These are phyloP conservation scores for Acanthis flammea DNA, from an alignment of 2,797 vertebrate species.

Conservation along the genomic window DNA sequence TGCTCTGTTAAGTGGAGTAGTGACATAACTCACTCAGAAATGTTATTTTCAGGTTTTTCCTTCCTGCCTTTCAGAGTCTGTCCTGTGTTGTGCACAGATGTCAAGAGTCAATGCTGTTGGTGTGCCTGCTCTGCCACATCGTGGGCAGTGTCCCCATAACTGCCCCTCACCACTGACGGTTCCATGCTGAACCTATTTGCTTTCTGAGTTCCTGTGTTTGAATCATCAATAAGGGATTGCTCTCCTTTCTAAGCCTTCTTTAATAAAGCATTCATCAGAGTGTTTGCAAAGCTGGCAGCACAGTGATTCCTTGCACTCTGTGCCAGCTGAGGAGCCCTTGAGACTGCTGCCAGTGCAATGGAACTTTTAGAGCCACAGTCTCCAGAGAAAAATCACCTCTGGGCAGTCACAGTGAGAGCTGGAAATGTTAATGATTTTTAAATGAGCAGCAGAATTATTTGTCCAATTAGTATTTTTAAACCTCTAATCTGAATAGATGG, in stretches of 20 bases:
- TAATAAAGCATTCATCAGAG: neutral
- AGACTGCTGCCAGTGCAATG: neutral
- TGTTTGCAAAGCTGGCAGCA: neutral
- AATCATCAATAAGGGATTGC: neutral
- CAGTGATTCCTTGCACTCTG: neutral
- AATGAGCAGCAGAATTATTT: neutral
- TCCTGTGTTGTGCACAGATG: neutral
- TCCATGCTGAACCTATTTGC: neutral
- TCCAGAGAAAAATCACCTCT: neutral
- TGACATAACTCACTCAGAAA: neutral
- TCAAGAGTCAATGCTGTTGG: neutral
- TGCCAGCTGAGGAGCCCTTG: neutral
- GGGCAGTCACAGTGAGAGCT: neutral
- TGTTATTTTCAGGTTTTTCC: neutral
- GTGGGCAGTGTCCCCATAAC: neutral
- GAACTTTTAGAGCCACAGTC: neutral
- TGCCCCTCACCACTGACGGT: accelerated
- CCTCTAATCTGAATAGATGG: neutral
- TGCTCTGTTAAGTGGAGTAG: neutral
- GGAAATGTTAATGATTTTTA: neutral
- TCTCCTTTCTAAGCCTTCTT: neutral
- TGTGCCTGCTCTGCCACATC: neutral
- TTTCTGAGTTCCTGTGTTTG: neutral
- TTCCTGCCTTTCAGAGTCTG: accelerated
- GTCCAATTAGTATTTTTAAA: neutral